These are phyloP conservation scores for Meloidogyne chitwoodi DNA, from an alignment of 1,140 invertebrate genomes.

Conservation along the genomic window DNA sequence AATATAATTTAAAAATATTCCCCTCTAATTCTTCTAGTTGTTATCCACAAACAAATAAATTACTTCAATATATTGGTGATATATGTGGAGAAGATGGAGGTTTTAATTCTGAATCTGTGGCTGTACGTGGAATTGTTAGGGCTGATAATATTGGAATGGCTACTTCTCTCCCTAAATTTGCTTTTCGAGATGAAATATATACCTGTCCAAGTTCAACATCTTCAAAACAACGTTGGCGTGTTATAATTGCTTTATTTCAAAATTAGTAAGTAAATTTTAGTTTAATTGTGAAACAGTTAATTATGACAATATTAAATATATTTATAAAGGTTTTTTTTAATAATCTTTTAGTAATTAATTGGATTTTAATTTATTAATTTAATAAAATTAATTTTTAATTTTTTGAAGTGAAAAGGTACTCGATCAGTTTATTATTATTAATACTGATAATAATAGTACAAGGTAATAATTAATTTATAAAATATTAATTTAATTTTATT, in stretches of 20 bases:
- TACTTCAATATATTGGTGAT: not conserved
- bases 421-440: too few species aligned
- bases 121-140: not conserved
- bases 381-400: too few species aligned
- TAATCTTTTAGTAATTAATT: too few species aligned
- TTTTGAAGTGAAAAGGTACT: too few species aligned
- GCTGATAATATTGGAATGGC: not conserved
- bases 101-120: conserved; percentile 2
- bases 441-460: too few species aligned
- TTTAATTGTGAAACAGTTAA: too few species aligned
- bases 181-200: not conserved
- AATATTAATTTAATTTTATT: too few species aligned
- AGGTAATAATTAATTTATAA: too few species aligned
- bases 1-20: too few species aligned
- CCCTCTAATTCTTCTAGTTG: not conserved
- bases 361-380: too few species aligned
- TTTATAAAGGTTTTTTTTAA: too few species aligned
- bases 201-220: not conserved
- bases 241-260: conserved; percentile 5
- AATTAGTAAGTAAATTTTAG: not conserved
- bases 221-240: not conserved
- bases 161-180: not conserved
- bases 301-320: too few species aligned
- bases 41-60: not conserved
- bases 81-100: not conserved